phyloP scores from a whole-genome alignment of 2,113 vertebrate genomes.

The Mixornis gularis region DNA sequence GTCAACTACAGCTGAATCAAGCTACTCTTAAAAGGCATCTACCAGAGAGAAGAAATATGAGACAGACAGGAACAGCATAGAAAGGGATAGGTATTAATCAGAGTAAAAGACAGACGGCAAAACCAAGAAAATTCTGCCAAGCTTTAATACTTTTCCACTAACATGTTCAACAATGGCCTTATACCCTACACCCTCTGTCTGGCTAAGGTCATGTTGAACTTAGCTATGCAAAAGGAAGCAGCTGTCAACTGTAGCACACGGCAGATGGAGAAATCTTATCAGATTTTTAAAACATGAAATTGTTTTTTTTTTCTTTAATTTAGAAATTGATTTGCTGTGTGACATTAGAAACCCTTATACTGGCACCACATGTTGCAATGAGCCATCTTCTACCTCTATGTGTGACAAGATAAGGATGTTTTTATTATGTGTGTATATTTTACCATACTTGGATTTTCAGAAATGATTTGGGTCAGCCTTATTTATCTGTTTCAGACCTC shows the following conservation, averaged over 20 bases:
- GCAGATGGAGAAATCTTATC: slow-evolving; percentile 53
- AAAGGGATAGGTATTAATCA: slow-evolving; percentile 50
- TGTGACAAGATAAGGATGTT: slow-evolving; percentile 4
- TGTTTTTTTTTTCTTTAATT: slow-evolving; percentile 18
- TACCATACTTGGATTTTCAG: background rate
- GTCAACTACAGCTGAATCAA: slow-evolving; percentile 51
- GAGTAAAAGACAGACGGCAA: slow-evolving; percentile 43
- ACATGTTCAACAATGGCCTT: slow-evolving; percentile 27
- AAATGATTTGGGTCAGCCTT: background rate
- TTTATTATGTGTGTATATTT: background rate
- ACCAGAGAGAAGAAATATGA: slow-evolving; percentile 54
- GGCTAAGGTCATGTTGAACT: slow-evolving; percentile 57
- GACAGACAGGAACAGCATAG: slow-evolving; percentile 15
- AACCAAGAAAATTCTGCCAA: slow-evolving; percentile 54
- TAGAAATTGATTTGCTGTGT: slow-evolving; percentile 32
- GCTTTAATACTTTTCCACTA: slow-evolving; percentile 41
- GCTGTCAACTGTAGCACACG: slow-evolving; percentile 12
- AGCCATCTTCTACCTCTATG: background rate
- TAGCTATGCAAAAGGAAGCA: slow-evolving; percentile 48
- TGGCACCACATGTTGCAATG: background rate
- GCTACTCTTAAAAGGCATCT: slow-evolving; percentile 47
- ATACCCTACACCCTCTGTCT: background rate
- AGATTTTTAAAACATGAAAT: slow-evolving; percentile 55
- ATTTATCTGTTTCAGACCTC: slow-evolving; percentile 12
- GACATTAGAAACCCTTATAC: slow-evolving; percentile 34